phyloP scores from a whole-genome alignment of 2,113 vertebrate genomes.

The Paradoxurus hermaphroditus region DNA sequence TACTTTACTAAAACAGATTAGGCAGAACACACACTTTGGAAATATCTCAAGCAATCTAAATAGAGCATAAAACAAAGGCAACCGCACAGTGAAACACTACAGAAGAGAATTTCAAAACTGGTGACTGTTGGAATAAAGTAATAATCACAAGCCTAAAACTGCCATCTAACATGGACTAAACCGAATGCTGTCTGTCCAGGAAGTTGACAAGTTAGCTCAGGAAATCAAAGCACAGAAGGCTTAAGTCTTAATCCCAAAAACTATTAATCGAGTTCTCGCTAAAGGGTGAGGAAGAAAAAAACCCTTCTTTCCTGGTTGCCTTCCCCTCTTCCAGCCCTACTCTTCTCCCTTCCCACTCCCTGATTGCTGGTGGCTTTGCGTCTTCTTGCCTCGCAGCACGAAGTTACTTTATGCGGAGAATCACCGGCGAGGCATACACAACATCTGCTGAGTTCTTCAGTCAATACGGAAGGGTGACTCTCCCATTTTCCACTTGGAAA shows the following conservation, averaged over 20 bases:
- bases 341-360: neutral
- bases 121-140: neutral
- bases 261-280: neutral
- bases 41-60: neutral
- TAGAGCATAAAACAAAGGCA: neutral
- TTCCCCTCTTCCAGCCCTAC: neutral
- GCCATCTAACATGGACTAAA: neutral
- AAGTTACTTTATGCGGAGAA: neutral
- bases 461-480: neutral
- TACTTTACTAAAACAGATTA: conserved; percentile 10
- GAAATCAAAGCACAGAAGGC: neutral
- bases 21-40: neutral
- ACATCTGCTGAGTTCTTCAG: neutral
- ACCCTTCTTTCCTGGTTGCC: neutral
- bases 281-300: neutral
- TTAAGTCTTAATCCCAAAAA: neutral
- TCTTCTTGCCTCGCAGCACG: neutral
- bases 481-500: neutral
- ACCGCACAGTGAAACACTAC: neutral
- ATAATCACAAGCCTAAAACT: neutral
- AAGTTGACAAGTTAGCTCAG: neutral
- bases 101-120: neutral
- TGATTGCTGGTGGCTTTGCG: neutral
- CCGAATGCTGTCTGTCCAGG: neutral
- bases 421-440: neutral